Evolutionary conservation across 2,888 invertebrate genomes (phyloP).

Genomic region (Psylliodes chrysocephalus): DNA sequence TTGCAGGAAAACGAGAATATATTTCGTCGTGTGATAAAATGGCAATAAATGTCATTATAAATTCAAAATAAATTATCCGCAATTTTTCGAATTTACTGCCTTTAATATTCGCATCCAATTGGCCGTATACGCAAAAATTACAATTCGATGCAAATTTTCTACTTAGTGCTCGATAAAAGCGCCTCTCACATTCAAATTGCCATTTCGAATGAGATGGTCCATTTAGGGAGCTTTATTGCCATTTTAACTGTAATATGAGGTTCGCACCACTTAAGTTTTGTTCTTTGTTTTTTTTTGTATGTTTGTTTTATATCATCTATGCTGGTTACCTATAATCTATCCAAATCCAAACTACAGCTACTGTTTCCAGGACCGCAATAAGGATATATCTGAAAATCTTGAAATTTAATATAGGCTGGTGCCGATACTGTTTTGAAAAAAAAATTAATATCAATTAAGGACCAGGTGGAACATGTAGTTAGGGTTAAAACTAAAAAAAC

Average conservation of each 20-base stretch:
- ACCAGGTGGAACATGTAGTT: too few species aligned
- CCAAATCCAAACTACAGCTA: too few species aligned
- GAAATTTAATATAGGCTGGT: too few species aligned
- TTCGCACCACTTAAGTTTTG: not conserved
- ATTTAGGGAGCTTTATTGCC: constrained; percentile 21
- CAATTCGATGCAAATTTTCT: constrained; percentile 37
- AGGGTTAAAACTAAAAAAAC: too few species aligned
- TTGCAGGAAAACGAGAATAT: constrained; percentile 24
- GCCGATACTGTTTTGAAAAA: too few species aligned
- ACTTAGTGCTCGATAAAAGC: constrained; percentile 30
- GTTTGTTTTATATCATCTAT: too few species aligned
- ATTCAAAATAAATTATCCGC: constrained; percentile 36
- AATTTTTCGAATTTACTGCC: constrained; percentile 34
- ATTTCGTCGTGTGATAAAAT: constrained; percentile 28
- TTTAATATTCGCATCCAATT: constrained; percentile 36
- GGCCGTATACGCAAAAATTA: constrained; percentile 37
- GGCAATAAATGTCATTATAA: constrained; percentile 38
- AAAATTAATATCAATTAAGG: too few species aligned
- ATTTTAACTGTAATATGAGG: not conserved
- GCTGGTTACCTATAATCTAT: too few species aligned
- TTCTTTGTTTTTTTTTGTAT: too few species aligned
- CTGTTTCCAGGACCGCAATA: too few species aligned
- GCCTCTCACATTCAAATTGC: constrained; percentile 23
- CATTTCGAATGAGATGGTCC: constrained; percentile 22
- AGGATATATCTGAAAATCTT: too few species aligned